Conservation (phyloP, 2,888 invertebrate genomes). For the Drosophila robusta region DNA sequence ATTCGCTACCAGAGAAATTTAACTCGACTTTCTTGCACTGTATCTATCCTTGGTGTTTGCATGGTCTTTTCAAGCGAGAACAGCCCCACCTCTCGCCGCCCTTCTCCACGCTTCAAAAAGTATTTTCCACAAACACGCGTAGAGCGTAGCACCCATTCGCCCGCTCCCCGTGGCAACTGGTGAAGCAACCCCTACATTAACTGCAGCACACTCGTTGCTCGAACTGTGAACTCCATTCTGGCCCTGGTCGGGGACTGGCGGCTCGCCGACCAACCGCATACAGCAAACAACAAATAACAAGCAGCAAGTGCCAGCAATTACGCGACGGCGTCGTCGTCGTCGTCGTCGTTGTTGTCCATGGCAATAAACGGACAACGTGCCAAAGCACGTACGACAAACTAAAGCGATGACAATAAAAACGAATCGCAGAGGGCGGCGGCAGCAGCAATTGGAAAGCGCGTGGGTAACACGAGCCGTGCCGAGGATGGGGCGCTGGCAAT, state of each 20-base stretch:
- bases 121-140: constrained; percentile 36
- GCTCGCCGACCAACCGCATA: constrained; percentile 59
- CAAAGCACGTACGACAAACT: constrained; percentile 78
- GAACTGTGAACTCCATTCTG: constrained; percentile 11
- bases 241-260: constrained; percentile 8
- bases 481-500: constrained; percentile 12
- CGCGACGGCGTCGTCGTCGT: constrained; percentile 41
- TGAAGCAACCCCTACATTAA: constrained; percentile 63
- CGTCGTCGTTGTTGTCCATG: constrained; percentile 32
- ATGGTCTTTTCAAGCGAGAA: neutral
- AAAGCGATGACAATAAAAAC: constrained; percentile 77
- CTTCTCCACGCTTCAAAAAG: neutral
- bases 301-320: constrained; percentile 76
- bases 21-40: neutral
- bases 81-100: neutral
- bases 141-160: constrained; percentile 5
- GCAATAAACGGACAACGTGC: constrained; percentile 76
- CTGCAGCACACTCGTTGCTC: constrained; percentile 26
- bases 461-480: constrained; percentile 78
- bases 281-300: constrained; percentile 51
- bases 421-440: constrained; percentile 51
- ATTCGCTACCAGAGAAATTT: neutral
- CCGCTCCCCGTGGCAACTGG: constrained; percentile 23
- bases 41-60: neutral
- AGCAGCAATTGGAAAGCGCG: constrained; percentile 67